Evolutionary conservation across 92 coral and sea anemone genomes (phyloP), one percentile per base, ranked within the genome.

Genomic region (Porites divaricata): DNA sequence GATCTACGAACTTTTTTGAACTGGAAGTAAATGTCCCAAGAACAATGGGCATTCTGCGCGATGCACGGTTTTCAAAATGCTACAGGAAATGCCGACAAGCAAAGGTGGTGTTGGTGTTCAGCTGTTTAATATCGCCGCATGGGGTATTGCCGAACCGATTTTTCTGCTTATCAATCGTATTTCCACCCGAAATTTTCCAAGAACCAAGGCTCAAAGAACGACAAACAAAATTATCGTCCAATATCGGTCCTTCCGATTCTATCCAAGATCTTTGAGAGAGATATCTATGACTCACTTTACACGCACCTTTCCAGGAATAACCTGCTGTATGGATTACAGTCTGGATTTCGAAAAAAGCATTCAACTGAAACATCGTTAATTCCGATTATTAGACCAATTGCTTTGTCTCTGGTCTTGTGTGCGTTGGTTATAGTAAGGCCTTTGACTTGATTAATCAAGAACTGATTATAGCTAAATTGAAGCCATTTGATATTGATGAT

Each of bases 261-360:
- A 25, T 25, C 28, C 1, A 25, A 25, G 28, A 25, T 25, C 28
- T 25, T 25, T 25, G 28, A 25, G 28, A 25, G 28, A 1, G 1
- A 25, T 1, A 25, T 25, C 28, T 25, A 82, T 56, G 69, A 82
- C 23, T 70, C 86, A 51, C 51, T 82, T 68, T 71, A 58, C 67
- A 14, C 41, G 15, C 54, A 81, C 19, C 77, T 81, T 6, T 69
- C 77, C 3, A 28, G 16, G 9, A 81, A 70, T 23, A 19, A 81
- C 17, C 59, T 82, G 21, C 59, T 82, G 52, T 82, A 82, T 82
- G 70, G 79, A 23, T 59, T 82, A 28, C 86, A 82, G 78, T 82
- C 86, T 17, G 86, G 79, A 17, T 82, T 82, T 24, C 71, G 86
- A 6, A 82, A 70, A 24, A 20, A 20, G 17, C 68, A 11, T 17